Conservation (phyloP, 2,888 invertebrate species). For the Sarcophaga rosellei region DNA sequence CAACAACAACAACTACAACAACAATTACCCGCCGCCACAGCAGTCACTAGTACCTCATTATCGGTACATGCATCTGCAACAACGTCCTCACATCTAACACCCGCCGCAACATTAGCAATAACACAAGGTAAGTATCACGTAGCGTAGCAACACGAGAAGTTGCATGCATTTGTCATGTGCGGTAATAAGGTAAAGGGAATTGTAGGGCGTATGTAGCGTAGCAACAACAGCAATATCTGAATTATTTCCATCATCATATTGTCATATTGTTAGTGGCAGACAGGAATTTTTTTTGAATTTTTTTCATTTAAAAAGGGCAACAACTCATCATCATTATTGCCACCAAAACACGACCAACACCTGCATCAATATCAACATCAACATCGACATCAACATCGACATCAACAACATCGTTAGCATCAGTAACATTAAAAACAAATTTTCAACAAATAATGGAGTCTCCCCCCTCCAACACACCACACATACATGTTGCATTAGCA, state of each 20-base stretch:
- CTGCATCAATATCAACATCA: neutral
- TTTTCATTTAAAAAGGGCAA: constrained; percentile 20
- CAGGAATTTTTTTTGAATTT: neutral
- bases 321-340: constrained; percentile 36
- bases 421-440: constrained; percentile 56
- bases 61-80: constrained; percentile 58
- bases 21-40: constrained; percentile 63
- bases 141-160: neutral
- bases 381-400: too few relatives aligned
- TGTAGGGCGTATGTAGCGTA: neutral
- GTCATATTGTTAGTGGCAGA: too few relatives aligned
- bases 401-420: constrained; percentile 13
- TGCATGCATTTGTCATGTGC: neutral
- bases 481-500: neutral
- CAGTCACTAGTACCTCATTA: constrained; percentile 67
- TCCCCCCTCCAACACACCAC: neutral
- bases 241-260: neutral
- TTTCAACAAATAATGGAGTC: constrained; percentile 45
- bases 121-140: constrained; percentile 81
- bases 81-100: constrained; percentile 79
- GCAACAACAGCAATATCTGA: constrained; percentile 26
- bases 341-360: constrained; percentile 11
- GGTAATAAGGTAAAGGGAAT: neutral
- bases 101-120: constrained; percentile 89
- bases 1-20: constrained; percentile 32